These are phyloP conservation scores for Microhierax caerulescens DNA, from an alignment of 2,797 vertebrate species.

Conservation along the genomic window DNA sequence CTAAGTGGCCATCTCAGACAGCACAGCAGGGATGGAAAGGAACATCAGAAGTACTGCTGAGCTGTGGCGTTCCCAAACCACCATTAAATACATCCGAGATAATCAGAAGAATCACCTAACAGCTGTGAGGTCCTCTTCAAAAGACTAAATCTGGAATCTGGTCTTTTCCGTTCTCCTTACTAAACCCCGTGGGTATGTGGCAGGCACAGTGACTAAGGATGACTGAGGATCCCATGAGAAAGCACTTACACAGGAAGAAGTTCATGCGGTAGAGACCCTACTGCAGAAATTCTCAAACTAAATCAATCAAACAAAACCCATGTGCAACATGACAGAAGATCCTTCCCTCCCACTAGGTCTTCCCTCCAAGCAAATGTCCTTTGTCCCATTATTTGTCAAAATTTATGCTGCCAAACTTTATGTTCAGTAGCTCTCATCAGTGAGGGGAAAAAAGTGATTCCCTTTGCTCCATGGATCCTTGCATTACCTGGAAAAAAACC, in stretches of 20 bases:
- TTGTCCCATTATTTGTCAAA: not conserved
- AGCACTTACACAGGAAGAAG: not conserved
- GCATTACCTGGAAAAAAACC: not conserved
- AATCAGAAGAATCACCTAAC: not conserved
- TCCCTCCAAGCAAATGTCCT: not conserved
- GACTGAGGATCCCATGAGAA: not conserved
- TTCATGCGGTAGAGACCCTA: not conserved
- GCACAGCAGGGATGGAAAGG: not conserved
- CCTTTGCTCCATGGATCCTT: not conserved
- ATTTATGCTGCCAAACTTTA: not conserved
- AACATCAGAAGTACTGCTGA: not conserved
- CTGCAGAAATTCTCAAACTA: not conserved
- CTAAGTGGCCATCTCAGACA: not conserved
- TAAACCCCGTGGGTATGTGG: not conserved
- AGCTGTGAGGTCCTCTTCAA: not conserved
- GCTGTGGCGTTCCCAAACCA: not conserved
- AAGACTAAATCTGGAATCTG: not conserved
- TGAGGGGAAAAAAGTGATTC: accelerated
- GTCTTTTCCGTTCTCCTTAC: not conserved
- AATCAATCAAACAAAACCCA: not conserved
- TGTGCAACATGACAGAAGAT: not conserved
- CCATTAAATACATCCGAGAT: not conserved
- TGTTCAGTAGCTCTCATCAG: not conserved
- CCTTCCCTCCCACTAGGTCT: not conserved
- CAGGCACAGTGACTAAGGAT: not conserved